phyloP scores from a whole-genome alignment of 1,140 invertebrate species.

The Hyles euphorbiae region DNA sequence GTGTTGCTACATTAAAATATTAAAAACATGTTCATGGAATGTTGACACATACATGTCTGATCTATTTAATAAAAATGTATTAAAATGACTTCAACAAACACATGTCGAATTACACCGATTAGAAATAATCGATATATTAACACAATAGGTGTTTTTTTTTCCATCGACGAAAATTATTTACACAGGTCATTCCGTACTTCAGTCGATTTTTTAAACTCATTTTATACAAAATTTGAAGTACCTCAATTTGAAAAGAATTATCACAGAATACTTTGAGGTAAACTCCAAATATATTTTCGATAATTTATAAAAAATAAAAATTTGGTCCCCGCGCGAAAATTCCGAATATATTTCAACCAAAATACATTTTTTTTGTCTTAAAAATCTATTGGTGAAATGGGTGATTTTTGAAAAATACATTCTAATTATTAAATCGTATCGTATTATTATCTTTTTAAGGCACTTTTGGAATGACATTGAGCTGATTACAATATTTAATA shows the following conservation, averaged over 20 bases:
- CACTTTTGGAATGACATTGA: slow-evolving; percentile 68
- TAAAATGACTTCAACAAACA: too few species aligned
- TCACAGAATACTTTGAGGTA: slow-evolving; percentile 69
- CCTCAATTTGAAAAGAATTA: slow-evolving; percentile 68
- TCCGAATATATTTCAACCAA: slow-evolving; percentile 21
- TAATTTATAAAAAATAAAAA: slow-evolving; percentile 18
- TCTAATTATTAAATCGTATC: slow-evolving; percentile 18
- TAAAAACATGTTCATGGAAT: slow-evolving; percentile 17
- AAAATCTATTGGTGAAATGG: slow-evolving; percentile 23
- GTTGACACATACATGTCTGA: slow-evolving; percentile 6
- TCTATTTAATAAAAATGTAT: too few species aligned
- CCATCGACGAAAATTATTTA: too few species aligned
- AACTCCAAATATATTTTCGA: slow-evolving; percentile 50
- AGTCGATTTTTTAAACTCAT: slow-evolving; percentile 20
- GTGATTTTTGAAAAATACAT: slow-evolving; percentile 15
- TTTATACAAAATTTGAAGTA: slow-evolving; percentile 53
- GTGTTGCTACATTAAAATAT: too few species aligned
- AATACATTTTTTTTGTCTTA: slow-evolving; percentile 32
- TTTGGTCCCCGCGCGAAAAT: slow-evolving; percentile 29
- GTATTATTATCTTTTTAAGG: slow-evolving; percentile 33
- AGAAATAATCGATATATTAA: too few species aligned
- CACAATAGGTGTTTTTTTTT: too few species aligned
- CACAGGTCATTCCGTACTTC: too few species aligned
- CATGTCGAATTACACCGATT: too few species aligned
- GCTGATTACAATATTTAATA: slow-evolving; percentile 17